Base-by-base conservation (phyloP, 2,113 vertebrate genomes). In the Urocitellus parryii region DNA sequence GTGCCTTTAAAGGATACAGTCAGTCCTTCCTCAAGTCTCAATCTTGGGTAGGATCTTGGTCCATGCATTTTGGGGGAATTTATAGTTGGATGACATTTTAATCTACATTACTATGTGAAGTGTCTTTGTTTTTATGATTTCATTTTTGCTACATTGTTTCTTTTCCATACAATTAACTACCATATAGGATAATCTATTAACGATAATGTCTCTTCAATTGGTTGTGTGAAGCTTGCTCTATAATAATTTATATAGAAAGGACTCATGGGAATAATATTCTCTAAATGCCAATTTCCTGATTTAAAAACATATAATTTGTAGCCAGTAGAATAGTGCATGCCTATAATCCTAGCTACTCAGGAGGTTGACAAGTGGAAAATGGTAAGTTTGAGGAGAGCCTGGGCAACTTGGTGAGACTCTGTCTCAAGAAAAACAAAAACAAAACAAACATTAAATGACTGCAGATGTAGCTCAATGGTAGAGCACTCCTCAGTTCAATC, bases 121-220 rank as follows among this genome's bases (percentile, higher is more conserved):
- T 85, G 8, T 45, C 63, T 94, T 93, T 94, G 16, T 39, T 73
- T 82, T 70, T 81, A 76, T 48, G 24, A 25, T 92, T 91, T 80
- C 37, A 81, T 34, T 96, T 93, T 45, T 73, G 51, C 7, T n/a
- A 88, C 7, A 78, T 42, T 94, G 24, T 63, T 81, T 81, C 42
- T 42, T 61, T 89, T n/a, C 45, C 5, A 29, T 20, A 48, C 56
- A 80, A 61, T 48, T 68, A 58, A 4, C 37, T 88, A 3, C 39
- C 6, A 56, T 53, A 34, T 18, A 93, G 63, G 56, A 17, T 70
- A 72, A 7, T 61, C n/a, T 42, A 72, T 42, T 56, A 74, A 32
- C 56, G 39, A 79, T 20, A 20, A 63, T 34, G 6, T 45, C 37
- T 76, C 58, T 78, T 51, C n/a, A 83, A 70, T 51, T 90, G 74